These are phyloP conservation scores for Catharus fuscescens DNA, from an alignment of 2,113 vertebrate species.

Conservation along the genomic window DNA sequence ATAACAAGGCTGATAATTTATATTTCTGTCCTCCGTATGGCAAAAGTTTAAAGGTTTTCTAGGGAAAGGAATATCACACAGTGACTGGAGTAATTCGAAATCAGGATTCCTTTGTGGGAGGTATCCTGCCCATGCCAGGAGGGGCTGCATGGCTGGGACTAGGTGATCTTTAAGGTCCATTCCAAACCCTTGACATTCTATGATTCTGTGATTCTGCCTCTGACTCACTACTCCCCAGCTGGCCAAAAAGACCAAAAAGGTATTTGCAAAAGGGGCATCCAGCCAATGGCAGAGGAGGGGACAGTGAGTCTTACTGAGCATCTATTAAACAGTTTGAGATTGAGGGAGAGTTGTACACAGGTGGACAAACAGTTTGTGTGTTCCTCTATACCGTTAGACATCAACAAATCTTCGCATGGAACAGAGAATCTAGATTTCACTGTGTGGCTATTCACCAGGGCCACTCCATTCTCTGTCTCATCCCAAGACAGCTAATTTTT, in stretches of 20 bases:
- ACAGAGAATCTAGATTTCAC: neutral
- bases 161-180: neutral
- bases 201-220: neutral
- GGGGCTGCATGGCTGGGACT: rapidly evolving
- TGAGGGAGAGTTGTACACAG: neutral
- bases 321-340: neutral
- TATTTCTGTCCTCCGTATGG: neutral
- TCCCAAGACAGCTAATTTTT: neutral
- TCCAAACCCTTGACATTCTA: neutral
- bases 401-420: neutral
- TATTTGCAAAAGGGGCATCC: neutral
- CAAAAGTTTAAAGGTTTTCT: neutral
- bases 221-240: neutral
- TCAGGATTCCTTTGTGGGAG: neutral
- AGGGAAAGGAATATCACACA: neutral
- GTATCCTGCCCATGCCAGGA: neutral
- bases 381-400: neutral
- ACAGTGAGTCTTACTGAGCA: neutral
- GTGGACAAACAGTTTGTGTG: neutral
- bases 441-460: neutral
- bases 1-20: neutral
- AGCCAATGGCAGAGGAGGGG: neutral
- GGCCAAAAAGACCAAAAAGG: neutral
- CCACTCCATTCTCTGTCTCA: neutral
- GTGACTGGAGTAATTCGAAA: neutral